Evolutionary conservation across 2,888 invertebrate species (phyloP).

Genomic region (Siphlonurus alternatus): DNA sequence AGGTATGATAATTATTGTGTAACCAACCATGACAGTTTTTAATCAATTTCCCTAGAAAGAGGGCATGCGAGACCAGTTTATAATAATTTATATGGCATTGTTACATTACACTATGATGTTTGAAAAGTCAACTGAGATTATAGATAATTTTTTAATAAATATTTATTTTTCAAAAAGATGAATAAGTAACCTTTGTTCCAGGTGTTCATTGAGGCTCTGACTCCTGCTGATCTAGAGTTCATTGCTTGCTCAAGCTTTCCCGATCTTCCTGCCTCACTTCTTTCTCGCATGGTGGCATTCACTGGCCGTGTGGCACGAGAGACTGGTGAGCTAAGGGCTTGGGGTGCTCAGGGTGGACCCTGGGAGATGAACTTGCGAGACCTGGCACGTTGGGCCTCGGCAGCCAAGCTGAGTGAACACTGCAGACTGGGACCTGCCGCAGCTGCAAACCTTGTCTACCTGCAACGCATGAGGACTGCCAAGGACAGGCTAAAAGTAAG

Average conservation of each 20-base stretch:
- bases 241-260: conserved; percentile 53
- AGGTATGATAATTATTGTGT: conserved; percentile 34
- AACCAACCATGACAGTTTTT: too few relatives aligned
- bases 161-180: too few relatives aligned
- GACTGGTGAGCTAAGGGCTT: conserved; percentile 41
- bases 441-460: conserved; percentile 64
- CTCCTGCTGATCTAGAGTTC: conserved; percentile 39
- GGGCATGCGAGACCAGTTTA: neutral
- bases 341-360: conserved; percentile 73
- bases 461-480: conserved; percentile 65
- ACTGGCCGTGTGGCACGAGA: conserved; percentile 49
- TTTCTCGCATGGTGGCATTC: conserved; percentile 60
- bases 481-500: conserved; percentile 56
- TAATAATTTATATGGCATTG: neutral
- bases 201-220: conserved; percentile 41
- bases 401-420: conserved; percentile 25
- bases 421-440: conserved; percentile 32
- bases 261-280: conserved; percentile 36
- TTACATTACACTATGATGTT: too few relatives aligned
- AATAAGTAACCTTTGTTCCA: too few relatives aligned
- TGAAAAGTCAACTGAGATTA: too few relatives aligned
- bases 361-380: conserved; percentile 98
- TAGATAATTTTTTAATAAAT: too few relatives aligned
- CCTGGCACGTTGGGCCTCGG: conserved; percentile 82
- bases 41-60: neutral